These are phyloP conservation scores for Dendroctonus valens DNA, from an alignment of 1,140 invertebrate species.

Conservation along the genomic window DNA sequence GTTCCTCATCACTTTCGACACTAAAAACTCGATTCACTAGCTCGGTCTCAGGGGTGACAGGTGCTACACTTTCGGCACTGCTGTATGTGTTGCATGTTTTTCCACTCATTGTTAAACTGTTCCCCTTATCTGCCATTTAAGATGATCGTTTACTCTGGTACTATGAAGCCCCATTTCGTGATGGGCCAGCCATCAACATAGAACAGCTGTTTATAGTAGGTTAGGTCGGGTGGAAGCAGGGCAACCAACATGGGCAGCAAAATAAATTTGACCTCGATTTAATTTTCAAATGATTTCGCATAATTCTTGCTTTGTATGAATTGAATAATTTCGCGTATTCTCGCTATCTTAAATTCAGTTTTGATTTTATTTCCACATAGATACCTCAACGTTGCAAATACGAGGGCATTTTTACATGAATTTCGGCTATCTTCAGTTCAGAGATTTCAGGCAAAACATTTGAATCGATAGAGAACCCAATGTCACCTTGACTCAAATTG, in stretches of 20 bases:
- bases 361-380: too few species aligned
- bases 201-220: constrained; percentile 31
- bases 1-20: constrained; percentile 47
- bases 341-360: too few species aligned
- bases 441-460: too few species aligned
- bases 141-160: constrained; percentile 15
- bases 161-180: constrained; percentile 18
- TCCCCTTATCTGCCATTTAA: constrained; percentile 19
- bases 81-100: constrained; percentile 46
- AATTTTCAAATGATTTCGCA: too few species aligned
- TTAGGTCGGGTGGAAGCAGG: constrained; percentile 1
- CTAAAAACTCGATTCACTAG: constrained; percentile 46
- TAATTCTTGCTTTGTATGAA: too few species aligned
- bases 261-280: too few species aligned
- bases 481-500: constrained; percentile 14
- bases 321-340: too few species aligned
- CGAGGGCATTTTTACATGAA: too few species aligned
- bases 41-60: constrained; percentile 40
- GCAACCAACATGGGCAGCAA: too few species aligned
- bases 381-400: too few species aligned
- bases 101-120: constrained; percentile 27
- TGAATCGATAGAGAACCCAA: background rate
- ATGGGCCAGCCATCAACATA: constrained; percentile 12
- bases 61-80: constrained; percentile 37
- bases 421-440: too few species aligned